Evolutionary conservation across 2,888 invertebrate species (phyloP).

Genomic region (Prosapia bicincta): DNA sequence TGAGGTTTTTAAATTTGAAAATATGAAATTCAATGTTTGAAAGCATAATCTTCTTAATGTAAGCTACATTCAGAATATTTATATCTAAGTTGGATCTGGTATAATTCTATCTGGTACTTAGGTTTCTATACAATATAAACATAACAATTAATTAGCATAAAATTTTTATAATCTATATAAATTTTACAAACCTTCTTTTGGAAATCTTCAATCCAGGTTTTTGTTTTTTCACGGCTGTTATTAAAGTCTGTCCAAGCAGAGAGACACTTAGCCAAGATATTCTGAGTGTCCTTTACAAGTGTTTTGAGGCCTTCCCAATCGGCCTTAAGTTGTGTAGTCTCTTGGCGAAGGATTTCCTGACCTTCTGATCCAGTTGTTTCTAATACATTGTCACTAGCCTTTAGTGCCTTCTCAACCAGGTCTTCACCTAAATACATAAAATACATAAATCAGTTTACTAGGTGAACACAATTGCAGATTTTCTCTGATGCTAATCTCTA

Average conservation of each 20-base stretch:
- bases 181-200: slow-evolving; percentile 54
- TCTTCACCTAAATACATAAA: slow-evolving; percentile 55
- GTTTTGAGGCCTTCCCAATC: slow-evolving; percentile 81
- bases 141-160: too few relatives aligned
- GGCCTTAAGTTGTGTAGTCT: slow-evolving; percentile 71
- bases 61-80: too few relatives aligned
- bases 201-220: slow-evolving; percentile 69
- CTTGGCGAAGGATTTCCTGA: slow-evolving; percentile 74
- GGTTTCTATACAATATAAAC: too few relatives aligned
- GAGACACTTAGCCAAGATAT: slow-evolving; percentile 69
- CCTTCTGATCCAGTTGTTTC: slow-evolving; percentile 78
- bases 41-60: too few relatives aligned
- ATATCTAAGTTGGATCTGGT: too few relatives aligned
- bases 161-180: too few relatives aligned
- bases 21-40: too few relatives aligned
- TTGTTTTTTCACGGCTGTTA: slow-evolving; percentile 67
- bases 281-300: slow-evolving; percentile 72
- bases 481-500: too few relatives aligned
- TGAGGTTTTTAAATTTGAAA: too few relatives aligned
- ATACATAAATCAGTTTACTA: too few relatives aligned
- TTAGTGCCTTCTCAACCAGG: slow-evolving; percentile 67
- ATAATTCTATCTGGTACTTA: too few relatives aligned
- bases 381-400: slow-evolving; percentile 70
- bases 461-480: too few relatives aligned
- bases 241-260: slow-evolving; percentile 79